Evolutionary conservation across 1,140 invertebrate species (phyloP), one percentile per base, ranked within the genome.

Genomic region (Panulirus ornatus): DNA sequence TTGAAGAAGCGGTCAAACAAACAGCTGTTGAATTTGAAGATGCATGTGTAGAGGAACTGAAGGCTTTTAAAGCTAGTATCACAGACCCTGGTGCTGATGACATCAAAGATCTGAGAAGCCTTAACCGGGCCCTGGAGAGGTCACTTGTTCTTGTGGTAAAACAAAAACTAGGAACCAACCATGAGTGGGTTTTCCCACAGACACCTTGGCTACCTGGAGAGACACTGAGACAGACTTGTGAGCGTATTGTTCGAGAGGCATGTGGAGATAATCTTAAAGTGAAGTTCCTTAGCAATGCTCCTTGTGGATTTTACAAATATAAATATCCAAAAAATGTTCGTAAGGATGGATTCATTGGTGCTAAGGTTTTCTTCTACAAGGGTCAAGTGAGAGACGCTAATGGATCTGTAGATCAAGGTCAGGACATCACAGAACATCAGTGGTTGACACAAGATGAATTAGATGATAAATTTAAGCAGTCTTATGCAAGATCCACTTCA

Each of bases 261-360:
- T 97, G 96, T 94, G 97, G 97, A 0, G 93, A 94, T 42, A 93
- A 95, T 9, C 90, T 98, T 2, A 95, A 96, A 92, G 96, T 96
- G 0, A 94, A 95, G 88, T 96, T 98, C 93, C 95, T 97, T 92
- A 97, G 98, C 19, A 98, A 98, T 95, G 97, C 97, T 30, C 98
- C 98, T 0, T 96, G 96, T 93, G 97, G 97, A 27, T 97, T 97
- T 93, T 97, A 97, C 93, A 97, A 97, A 93, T 98, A 97, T 93
- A 96, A 96, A 93, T 98, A 98, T 94, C 97, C 97, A 0, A 95
- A 95, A 92, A 90, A 92, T 66, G 93, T 96, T 89, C 94, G 95
- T 66, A 83, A 95, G 91, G 91, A 92, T 42, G 92, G 93, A 38
- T 94, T 94, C 91, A 93, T 95, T 78, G 97, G 97, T n/a, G 97